Conservation (phyloP, 2,113 vertebrate genomes). For the Chamaetylas fuelleborni region DNA sequence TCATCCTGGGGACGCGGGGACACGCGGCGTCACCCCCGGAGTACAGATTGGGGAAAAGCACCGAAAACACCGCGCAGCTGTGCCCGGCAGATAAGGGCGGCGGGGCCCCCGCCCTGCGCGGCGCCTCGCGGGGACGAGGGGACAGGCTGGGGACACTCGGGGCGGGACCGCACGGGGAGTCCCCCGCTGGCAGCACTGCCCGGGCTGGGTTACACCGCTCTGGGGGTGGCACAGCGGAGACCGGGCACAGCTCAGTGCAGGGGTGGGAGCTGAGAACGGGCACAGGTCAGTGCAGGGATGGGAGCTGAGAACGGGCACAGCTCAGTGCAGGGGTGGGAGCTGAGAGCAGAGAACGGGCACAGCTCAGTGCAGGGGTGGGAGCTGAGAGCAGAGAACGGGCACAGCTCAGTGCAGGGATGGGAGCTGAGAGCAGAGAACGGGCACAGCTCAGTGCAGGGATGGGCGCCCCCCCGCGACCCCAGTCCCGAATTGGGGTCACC, state of each 20-base stretch:
- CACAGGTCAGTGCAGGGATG: neutral
- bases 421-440: neutral
- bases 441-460: neutral
- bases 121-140: too few relatives aligned
- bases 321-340: neutral
- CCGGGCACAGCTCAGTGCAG: too few relatives aligned
- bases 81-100: neutral
- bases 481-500: neutral
- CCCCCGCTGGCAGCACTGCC: too few relatives aligned
- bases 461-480: neutral
- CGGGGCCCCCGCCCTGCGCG: neutral
- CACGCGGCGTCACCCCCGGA: neutral
- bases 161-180: neutral
- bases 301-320: neutral
- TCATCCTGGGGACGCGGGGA: constrained; percentile 58
- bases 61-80: neutral
- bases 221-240: too few relatives aligned
- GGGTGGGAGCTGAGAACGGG: neutral
- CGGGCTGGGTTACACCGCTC: neutral
- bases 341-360: neutral
- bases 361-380: neutral
- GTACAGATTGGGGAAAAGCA: neutral
- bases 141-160: neutral
- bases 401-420: too few relatives aligned
- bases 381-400: too few relatives aligned